Evolutionary conservation across 2,888 invertebrate genomes (phyloP), one percentile per base, ranked within the genome.

Genomic region (Cyrtodaria siliqua): DNA sequence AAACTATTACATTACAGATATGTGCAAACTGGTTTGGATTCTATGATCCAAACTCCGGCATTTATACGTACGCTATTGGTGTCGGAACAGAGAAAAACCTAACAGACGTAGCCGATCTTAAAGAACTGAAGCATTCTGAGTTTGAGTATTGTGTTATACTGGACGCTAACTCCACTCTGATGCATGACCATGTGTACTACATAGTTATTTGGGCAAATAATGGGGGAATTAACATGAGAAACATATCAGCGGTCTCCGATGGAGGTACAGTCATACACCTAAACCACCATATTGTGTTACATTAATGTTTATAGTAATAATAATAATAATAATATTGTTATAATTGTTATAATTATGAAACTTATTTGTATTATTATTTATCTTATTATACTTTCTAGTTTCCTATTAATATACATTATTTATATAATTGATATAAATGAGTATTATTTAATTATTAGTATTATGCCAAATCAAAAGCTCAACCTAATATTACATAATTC

Each of bases 21-120:
- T 88, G 87, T 73, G 80, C 79, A 16, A 87, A 86, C 67, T 88
- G 88, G 88, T 40, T 59, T 26, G 83, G 73, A 14, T 88, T 88
- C 72, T 76, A 79, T 33, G 88, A 88, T 59, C 80, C 85, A 0
- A 82, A 88, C 52, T 87, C 87, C 18, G 86, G 87, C n/a, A 85
- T 88, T 8, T 71, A 72, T 2, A 53, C 62, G 26, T 87, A 85
- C 61, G 66, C 67, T 40, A 62, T 85, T 14, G 70, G 79, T 50
- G 75, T 85, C n/a, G 80, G 82, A 2, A 60, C 72, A 9, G 40
- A 63, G 9, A 52, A 49, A 2, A 57, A 64, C 6, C 23, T 62
- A 16, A 68, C 73, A 6, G 74, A 80, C 50, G 56, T 86, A 4
- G 77, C 70, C 1, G 64, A 66, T 14, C 60, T 75, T 27, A 69